Evolutionary conservation across 2,888 invertebrate species (phyloP).

Genomic region (Lucinisca nassula): DNA sequence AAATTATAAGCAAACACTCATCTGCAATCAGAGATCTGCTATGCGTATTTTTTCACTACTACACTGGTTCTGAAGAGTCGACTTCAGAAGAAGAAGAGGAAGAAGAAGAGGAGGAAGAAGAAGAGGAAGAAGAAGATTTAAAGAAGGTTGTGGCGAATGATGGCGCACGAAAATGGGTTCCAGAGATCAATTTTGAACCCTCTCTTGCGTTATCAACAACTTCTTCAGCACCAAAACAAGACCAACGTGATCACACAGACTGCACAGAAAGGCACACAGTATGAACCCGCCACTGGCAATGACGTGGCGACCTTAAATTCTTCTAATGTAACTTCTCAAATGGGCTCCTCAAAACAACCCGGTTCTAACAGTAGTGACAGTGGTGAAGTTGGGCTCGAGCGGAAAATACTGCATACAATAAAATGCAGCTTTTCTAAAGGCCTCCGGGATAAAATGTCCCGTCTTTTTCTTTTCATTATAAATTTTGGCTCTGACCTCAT

Average conservation of each 20-base stretch:
- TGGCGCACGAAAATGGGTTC: not conserved
- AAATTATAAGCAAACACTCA: constrained; percentile 3
- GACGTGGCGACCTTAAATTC: not conserved
- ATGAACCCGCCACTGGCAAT: no score
- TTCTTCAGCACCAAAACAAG: constrained; percentile 5
- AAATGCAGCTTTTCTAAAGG: not conserved
- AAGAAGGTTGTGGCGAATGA: not conserved
- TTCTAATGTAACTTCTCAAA: not conserved
- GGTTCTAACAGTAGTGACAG: no score
- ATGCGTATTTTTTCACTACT: not conserved
- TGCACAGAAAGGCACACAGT: not conserved
- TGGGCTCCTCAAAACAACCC: not conserved
- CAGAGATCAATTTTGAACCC: constrained; percentile 11
- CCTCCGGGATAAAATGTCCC: not conserved
- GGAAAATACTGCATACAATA: not conserved
- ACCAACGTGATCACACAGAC: not conserved
- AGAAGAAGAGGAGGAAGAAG: not conserved
- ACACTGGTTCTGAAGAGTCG: not conserved
- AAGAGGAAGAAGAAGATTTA: not conserved
- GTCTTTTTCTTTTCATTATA: not conserved
- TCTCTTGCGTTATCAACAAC: constrained; percentile 9
- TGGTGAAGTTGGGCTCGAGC: not conserved
- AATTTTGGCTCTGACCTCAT: not conserved
- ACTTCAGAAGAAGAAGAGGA: not conserved
- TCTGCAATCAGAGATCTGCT: not conserved